These are phyloP conservation scores for Manis pentadactyla DNA, from an alignment of 2,797 vertebrate species.

Conservation along the genomic window DNA sequence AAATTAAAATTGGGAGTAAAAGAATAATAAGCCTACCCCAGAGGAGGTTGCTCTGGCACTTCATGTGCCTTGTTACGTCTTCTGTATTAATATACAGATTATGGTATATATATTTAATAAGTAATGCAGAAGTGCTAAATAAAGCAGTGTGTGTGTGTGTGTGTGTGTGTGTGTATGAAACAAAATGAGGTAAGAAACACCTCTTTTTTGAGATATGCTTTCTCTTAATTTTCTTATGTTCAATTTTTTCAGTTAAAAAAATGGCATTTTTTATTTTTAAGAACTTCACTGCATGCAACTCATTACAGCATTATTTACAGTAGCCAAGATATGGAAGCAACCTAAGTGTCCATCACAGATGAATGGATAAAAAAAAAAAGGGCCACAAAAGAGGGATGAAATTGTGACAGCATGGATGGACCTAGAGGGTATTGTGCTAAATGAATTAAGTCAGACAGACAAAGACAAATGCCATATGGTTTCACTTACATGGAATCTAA, in stretches of 20 bases:
- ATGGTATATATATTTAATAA: not conserved
- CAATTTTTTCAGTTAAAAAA: not conserved
- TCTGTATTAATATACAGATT: not conserved
- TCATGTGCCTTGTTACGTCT: not conserved
- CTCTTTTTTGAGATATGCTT: not conserved
- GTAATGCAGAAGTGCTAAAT: not conserved
- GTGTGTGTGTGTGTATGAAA: not conserved
- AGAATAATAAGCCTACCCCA: not conserved
- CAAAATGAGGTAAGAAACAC: not conserved
- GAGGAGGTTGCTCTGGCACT: not conserved
- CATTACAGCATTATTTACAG: too few species aligned
- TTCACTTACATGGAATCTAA: too few species aligned
- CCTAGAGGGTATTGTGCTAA: too few species aligned
- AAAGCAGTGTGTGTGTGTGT: not conserved
- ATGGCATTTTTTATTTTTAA: not conserved
- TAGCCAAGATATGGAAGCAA: too few species aligned
- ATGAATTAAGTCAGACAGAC: too few species aligned
- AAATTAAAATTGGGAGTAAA: conserved; percentile 41
- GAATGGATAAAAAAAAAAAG: too few species aligned
- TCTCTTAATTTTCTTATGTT: not conserved
- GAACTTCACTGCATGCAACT: not conserved
- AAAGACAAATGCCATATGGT: too few species aligned
- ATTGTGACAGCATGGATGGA: too few species aligned
- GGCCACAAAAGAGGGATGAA: too few species aligned
- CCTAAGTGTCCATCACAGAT: too few species aligned